These are phyloP conservation scores for Indri indri DNA, from an alignment of 2,113 vertebrate genomes.

Conservation along the genomic window DNA sequence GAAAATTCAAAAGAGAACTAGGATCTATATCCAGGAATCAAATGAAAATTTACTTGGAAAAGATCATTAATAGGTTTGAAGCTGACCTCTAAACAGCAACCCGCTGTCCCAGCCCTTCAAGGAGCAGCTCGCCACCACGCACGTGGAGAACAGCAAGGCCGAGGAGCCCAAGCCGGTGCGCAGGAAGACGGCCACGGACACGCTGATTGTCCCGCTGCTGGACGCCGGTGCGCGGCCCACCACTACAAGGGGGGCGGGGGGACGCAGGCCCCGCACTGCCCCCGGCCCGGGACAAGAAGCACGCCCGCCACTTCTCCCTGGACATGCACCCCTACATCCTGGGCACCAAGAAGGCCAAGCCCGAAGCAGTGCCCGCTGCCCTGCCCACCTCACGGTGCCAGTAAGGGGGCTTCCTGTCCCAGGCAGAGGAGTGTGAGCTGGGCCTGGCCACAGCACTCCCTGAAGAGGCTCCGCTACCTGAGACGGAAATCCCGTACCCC, in stretches of 20 bases:
- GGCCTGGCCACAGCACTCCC: conserved; percentile 74
- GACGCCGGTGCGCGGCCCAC: conserved; percentile 78
- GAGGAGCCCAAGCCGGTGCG: conserved; percentile 95
- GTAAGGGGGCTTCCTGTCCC: conserved; percentile 89
- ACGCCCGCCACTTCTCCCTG: conserved; percentile 95
- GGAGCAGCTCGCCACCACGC: conserved; percentile 92
- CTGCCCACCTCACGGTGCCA: conserved; percentile 90
- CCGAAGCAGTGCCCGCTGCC: conserved; percentile 84
- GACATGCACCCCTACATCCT: conserved; percentile 97
- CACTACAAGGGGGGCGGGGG: conserved; percentile 76
- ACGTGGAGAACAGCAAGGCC: conserved; percentile 93
- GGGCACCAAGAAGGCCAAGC: conserved; percentile 93
- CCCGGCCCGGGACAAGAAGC: conserved; percentile 89
- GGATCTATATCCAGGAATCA: not conserved
- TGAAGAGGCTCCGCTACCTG: conserved; percentile 83
- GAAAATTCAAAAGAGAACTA: not conserved
- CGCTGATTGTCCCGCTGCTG: conserved; percentile 92
- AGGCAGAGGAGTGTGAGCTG: conserved; percentile 82
- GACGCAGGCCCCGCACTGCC: not conserved
- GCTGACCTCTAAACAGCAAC: conserved; percentile 76
- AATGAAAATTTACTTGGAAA: not conserved
- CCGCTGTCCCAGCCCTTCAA: conserved; percentile 97
- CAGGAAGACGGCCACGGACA: conserved; percentile 93
- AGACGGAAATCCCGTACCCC: conserved; percentile 83
- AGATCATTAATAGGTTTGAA: not conserved